Base-by-base conservation (phyloP, 1,140 invertebrate species). In the Nasonia longicornis region DNA sequence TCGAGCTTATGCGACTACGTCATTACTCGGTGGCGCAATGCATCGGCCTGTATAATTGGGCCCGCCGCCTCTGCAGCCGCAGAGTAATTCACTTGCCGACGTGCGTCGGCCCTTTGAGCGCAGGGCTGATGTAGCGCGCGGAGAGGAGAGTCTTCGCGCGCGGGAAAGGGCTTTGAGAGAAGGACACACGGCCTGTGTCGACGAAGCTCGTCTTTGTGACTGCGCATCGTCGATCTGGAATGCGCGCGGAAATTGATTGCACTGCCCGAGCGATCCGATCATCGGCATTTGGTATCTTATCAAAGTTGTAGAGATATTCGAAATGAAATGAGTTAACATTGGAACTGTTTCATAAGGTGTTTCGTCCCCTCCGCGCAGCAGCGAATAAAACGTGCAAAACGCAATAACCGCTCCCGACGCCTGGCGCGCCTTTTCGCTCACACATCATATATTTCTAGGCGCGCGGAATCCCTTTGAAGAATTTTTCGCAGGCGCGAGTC, bases 391-490 rank as follows among this genome's bases (percentile, higher is more conserved):
- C 10, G 26, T 10, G 26, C 22, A n/a, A 29, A 67, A 31, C 66
- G 66, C 22, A 29, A 67, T 67, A 29, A 67, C 66, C 63, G n/a
- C n/a, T 26, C 26, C n/a, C 58, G 26, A 66, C 63, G 20, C 63
- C 20, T 66, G 1, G 11, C 11, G 26, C 14, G 26, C 22, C 11
- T 31, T 16, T 22, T 67, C 66, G 6, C 66, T 31, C 31, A 35
- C 20, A 26, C 29, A 31, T 67, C 66, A 67, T 67, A 67, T 67
- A 67, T 67, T 67, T 26, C 66, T 16, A 31, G 26, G 52, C 52
- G 20, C 52, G 22, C 10, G 26, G 66, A 67, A 67, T 67, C 31
- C 66, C 66, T 67, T 67, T 67, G 66, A 67, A 67, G 29, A 67
- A 67, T 67, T 67, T 67, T 67, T 12, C 10, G 8, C 66, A 0